phyloP scores from a whole-genome alignment of 2,113 vertebrate genomes.

The Sinocyclocheilus anophthalmus region DNA sequence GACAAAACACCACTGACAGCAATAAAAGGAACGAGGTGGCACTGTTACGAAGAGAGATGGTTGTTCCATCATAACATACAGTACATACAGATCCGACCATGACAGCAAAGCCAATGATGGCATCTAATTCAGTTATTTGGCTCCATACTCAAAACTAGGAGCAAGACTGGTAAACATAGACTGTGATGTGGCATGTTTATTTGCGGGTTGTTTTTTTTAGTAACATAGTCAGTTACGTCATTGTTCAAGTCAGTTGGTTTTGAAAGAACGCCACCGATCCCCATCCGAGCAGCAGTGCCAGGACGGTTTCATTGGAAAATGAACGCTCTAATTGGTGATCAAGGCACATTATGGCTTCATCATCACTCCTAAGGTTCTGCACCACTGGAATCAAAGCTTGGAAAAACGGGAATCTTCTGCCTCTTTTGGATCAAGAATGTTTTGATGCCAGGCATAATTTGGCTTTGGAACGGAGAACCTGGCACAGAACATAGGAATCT shows the following conservation, averaged over 20 bases:
- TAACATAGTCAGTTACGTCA: slow-evolving; percentile 12
- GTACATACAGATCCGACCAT: too few relatives aligned
- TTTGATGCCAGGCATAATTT: slow-evolving; percentile 27
- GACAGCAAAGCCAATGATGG: too few relatives aligned
- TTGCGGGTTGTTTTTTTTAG: not conserved
- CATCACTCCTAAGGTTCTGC: not conserved
- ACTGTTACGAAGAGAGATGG: too few relatives aligned
- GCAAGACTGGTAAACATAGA: not conserved
- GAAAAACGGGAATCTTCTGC: slow-evolving; percentile 19
- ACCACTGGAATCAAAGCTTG: slow-evolving; percentile 4
- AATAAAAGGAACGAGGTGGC: too few relatives aligned
- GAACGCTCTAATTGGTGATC: not conserved
- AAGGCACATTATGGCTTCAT: slow-evolving; percentile 16
- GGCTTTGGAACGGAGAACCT: not conserved
- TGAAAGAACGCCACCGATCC: not conserved
- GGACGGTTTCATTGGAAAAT: not conserved
- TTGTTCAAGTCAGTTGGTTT: slow-evolving; percentile 11
- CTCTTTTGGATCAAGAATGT: slow-evolving; percentile 5
- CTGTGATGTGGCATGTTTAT: slow-evolving; percentile 7
- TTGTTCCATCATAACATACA: too few relatives aligned
- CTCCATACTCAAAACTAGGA: not conserved
- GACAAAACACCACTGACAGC: too few relatives aligned
- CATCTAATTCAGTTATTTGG: not conserved
- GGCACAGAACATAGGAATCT: slow-evolving; percentile 7
- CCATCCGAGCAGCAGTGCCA: not conserved